phyloP scores from a whole-genome alignment of 2,888 invertebrate species.

The Drosophila buzzatii region DNA sequence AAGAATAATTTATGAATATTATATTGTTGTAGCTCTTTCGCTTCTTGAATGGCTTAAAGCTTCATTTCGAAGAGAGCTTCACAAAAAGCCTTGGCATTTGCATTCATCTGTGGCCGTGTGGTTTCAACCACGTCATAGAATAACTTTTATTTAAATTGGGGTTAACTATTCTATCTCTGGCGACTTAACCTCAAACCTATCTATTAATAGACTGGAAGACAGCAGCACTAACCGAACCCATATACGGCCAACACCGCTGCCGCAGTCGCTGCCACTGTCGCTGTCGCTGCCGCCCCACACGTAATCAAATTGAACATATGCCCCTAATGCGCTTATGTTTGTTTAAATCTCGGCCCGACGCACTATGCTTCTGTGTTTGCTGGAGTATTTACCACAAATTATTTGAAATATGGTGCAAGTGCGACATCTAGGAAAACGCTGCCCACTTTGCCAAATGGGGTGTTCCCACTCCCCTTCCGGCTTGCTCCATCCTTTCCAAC shows the following conservation, averaged over 20 bases:
- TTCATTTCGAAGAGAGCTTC: neutral
- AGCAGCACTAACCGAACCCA: conserved; percentile 13
- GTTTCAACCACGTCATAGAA: neutral
- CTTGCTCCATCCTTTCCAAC: conserved; percentile 1
- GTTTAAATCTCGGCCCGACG: conserved; percentile 57
- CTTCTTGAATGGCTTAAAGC: neutral
- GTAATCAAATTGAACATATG: conserved; percentile 67
- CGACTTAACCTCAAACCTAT: conserved; percentile 10
- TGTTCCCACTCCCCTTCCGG: conserved; percentile 35
- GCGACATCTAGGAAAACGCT: conserved; percentile 62
- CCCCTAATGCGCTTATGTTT: conserved; percentile 65
- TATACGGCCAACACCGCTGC: conserved; percentile 9
- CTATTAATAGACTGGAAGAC: conserved; percentile 41
- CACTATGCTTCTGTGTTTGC: conserved; percentile 67
- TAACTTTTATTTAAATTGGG: conserved; percentile 7
- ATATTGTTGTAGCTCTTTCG: neutral
- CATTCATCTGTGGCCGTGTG: neutral
- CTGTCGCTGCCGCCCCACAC: conserved; percentile 16
- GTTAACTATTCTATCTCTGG: conserved; percentile 3
- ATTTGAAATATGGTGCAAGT: conserved; percentile 75
- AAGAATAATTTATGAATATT: neutral
- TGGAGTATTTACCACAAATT: conserved; percentile 76
- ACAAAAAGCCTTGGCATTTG: neutral
- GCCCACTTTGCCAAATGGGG: conserved; percentile 57
- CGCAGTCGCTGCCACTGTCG: conserved; percentile 4